phyloP scores from a whole-genome alignment of 2,113 vertebrate species.

The Rana temporaria region DNA sequence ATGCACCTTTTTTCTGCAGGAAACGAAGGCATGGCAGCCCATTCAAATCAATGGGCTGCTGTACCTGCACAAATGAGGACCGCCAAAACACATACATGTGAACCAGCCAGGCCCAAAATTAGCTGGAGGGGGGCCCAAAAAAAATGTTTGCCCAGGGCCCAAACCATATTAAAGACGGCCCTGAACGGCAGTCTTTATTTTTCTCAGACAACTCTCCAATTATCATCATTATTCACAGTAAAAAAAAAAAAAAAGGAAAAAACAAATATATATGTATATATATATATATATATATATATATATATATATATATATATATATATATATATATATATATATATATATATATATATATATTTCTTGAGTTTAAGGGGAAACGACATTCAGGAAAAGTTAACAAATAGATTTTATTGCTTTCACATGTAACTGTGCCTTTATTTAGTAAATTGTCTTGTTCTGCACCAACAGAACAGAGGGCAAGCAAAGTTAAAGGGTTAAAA shows the following conservation, averaged over 20 bases:
- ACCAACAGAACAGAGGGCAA: constrained; percentile 16
- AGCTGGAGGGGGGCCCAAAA: too few relatives aligned
- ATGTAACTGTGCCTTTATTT: constrained; percentile 32
- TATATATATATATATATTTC: background rate
- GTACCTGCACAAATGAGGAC: too few relatives aligned
- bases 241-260: constrained; percentile 5
- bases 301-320: background rate
- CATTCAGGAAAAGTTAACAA: background rate
- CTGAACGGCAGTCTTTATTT: background rate
- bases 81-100: too few relatives aligned
- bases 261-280: too few relatives aligned
- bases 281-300: too few relatives aligned
- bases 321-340: too few relatives aligned
- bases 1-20: too few relatives aligned
- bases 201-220: background rate
- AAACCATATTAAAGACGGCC: too few relatives aligned
- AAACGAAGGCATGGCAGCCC: too few relatives aligned
- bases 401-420: constrained; percentile 44
- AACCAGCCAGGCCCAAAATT: too few relatives aligned
- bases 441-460: constrained; percentile 18
- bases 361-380: background rate
- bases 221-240: constrained; percentile 5
- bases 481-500: constrained; percentile 39
- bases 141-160: too few relatives aligned
- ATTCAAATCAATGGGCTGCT: too few relatives aligned